phyloP scores from a whole-genome alignment of 2,888 invertebrate species.

The Leucoptera coffeella region DNA sequence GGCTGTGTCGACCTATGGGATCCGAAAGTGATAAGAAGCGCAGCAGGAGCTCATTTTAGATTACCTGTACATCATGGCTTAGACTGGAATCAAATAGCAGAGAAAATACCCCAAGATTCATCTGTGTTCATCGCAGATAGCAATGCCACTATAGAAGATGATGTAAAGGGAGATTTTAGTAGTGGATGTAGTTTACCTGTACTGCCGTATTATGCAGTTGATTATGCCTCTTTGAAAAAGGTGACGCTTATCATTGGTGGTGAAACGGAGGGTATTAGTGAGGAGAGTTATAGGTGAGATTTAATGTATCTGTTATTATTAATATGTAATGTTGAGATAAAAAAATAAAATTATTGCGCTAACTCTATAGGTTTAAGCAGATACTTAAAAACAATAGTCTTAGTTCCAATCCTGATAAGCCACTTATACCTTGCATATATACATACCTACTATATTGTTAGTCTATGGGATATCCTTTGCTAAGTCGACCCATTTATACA shows the following conservation, averaged over 20 bases:
- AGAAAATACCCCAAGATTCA: conserved; percentile 34
- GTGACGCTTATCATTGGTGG: conserved; percentile 76
- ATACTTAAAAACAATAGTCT: no score
- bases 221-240: conserved; percentile 46
- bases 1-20: conserved; percentile 91
- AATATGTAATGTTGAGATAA: no score
- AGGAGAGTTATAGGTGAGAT: conserved; percentile 59
- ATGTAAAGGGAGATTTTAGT: conserved; percentile 1
- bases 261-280: conserved; percentile 83
- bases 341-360: no score
- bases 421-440: no score
- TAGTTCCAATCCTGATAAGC: no score
- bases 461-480: no score
- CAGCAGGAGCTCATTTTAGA: conserved; percentile 80
- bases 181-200: conserved; percentile 30
- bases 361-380: no score
- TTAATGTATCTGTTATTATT: no score
- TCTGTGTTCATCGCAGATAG: conserved; percentile 66
- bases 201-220: conserved; percentile 57
- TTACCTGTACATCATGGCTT: conserved; percentile 61
- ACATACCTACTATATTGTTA: no score
- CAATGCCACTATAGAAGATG: conserved; percentile 20
- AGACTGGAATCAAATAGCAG: conserved; percentile 58
- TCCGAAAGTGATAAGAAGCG: conserved; percentile 77
- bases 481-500: no score